Evolutionary conservation across 2,113 vertebrate species (phyloP).

Genomic region (Microcebus griseorufus): DNA sequence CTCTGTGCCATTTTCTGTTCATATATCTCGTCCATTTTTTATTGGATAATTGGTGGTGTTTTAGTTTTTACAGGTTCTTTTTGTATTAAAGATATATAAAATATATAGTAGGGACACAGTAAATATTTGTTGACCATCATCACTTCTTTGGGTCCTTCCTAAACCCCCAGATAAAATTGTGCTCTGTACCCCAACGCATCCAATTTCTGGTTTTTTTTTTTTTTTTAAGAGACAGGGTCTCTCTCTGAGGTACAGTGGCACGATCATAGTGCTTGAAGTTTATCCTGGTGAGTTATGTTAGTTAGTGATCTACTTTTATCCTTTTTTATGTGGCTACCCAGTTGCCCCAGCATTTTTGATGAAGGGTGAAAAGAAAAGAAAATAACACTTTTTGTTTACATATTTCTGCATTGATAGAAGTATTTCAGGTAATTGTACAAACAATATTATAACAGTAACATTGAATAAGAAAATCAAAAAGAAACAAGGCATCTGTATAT

Average conservation of each 20-base stretch:
- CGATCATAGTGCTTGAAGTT: too few relatives aligned
- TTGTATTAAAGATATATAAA: too few relatives aligned
- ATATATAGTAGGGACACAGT: accelerated
- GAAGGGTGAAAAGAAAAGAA: not conserved
- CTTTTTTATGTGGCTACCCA: not conserved
- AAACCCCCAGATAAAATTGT: not conserved
- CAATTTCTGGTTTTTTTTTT: not conserved
- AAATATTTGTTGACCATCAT: accelerated
- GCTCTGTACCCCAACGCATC: too few relatives aligned
- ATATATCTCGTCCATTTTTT: not conserved
- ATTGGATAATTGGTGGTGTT: not conserved
- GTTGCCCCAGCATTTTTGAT: not conserved
- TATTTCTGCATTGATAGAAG: not conserved
- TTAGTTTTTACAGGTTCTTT: not conserved
- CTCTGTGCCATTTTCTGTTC: not conserved
- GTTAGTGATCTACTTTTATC: not conserved
- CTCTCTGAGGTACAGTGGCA: too few relatives aligned
- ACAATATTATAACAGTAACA: accelerated
- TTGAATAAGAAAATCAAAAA: not conserved
- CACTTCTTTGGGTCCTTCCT: not conserved
- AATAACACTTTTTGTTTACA: not conserved
- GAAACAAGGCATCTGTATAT: accelerated
- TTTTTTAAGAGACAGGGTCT: too few relatives aligned
- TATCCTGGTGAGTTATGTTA: not conserved
- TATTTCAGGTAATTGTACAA: not conserved